A percentile compares a stretch with the other conserved stretches of the same genome.
Evolutionary conservation across 92 coral and sea anemone genomes (phyloP).

Genomic region (Palythoa heliodiscus): DNA sequence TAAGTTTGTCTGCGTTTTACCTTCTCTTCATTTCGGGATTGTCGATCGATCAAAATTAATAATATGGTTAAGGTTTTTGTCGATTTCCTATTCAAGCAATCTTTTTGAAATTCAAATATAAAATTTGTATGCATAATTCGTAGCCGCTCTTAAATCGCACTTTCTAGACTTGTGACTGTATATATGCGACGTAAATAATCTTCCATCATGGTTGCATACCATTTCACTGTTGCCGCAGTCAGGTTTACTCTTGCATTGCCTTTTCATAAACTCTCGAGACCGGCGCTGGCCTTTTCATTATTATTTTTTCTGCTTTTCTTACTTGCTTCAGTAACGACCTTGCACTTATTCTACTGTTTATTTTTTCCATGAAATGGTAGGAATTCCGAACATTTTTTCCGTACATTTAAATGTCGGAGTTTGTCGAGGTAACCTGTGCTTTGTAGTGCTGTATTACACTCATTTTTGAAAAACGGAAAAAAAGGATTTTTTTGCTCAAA

Average conservation of each 20-base stretch:
- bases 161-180: not conserved
- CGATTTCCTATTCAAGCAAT: not conserved
- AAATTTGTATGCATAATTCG: not conserved
- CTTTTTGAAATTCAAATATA: not conserved
- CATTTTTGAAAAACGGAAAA: not conserved
- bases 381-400: slow-evolving; percentile 38
- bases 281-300: not conserved
- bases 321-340: slow-evolving; percentile 18
- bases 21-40: not conserved
- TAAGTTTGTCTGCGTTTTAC: not conserved
- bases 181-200: slow-evolving; percentile 30
- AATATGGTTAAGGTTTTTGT: not conserved
- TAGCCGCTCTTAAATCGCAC: not conserved
- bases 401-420: slow-evolving; percentile 3
- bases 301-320: not conserved
- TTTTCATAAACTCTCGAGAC: not conserved
- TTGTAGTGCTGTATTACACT: not conserved
- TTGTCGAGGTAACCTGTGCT: not conserved
- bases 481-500: not conserved
- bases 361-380: slow-evolving; percentile 29
- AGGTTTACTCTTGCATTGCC: not conserved
- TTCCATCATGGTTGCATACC: not conserved
- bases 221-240: not conserved
- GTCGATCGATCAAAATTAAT: not conserved
- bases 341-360: slow-evolving; percentile 22